Conservation (phyloP, 2,888 invertebrate species). For the Dasypolia templi region DNA sequence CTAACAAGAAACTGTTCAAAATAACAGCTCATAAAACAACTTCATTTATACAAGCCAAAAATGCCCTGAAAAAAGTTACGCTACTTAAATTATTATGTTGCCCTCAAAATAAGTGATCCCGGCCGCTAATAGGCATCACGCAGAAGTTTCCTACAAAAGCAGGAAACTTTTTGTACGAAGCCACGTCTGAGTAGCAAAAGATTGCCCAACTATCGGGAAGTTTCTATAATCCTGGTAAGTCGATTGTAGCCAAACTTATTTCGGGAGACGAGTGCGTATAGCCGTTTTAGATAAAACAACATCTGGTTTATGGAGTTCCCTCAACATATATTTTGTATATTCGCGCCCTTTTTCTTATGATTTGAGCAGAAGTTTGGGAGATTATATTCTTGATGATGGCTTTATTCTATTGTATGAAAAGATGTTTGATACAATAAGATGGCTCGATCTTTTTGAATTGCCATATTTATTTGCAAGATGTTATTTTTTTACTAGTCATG, state of each 20-base stretch:
- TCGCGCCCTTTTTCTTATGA: slow-evolving; percentile 56
- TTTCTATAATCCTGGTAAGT: slow-evolving; percentile 84
- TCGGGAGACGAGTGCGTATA: slow-evolving; percentile 67
- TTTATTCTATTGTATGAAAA: slow-evolving; percentile 35
- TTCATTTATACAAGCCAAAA: slow-evolving; percentile 23
- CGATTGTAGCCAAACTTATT: slow-evolving; percentile 81
- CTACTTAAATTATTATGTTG: slow-evolving; percentile 63
- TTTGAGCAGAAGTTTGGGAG: slow-evolving; percentile 56
- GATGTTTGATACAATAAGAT: slow-evolving; percentile 16
- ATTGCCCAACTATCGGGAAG: slow-evolving; percentile 83
- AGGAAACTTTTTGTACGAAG: slow-evolving; percentile 77
- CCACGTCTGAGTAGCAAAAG: slow-evolving; percentile 82
- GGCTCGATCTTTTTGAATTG: slow-evolving; percentile 1
- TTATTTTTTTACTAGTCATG: background rate
- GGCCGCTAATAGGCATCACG: slow-evolving; percentile 74
- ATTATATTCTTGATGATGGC: slow-evolving; percentile 42
- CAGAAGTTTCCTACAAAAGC: slow-evolving; percentile 75
- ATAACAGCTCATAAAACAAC: slow-evolving; percentile 2
- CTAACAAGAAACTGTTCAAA: slow-evolving; percentile 3
- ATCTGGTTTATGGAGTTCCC: slow-evolving; percentile 64
- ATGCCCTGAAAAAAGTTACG: slow-evolving; percentile 42
- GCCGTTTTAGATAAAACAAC: slow-evolving; percentile 67
- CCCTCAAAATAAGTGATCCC: slow-evolving; percentile 61
- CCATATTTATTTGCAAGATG: background rate
- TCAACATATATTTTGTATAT: slow-evolving; percentile 64